phyloP scores from a whole-genome alignment of 2,113 vertebrate species.

The Dicaeum eximium region DNA sequence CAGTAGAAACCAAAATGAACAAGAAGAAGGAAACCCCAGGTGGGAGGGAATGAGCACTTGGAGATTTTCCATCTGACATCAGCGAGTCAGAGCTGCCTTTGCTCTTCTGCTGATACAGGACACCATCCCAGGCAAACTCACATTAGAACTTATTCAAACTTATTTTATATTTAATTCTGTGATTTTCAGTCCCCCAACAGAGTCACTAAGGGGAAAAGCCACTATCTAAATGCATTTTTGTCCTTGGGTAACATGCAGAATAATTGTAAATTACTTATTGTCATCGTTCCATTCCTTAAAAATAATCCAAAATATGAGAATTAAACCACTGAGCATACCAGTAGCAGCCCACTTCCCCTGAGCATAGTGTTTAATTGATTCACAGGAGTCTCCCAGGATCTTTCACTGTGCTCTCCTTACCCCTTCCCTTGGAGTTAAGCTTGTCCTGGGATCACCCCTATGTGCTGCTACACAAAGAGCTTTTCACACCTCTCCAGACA shows the following conservation, averaged over 20 bases:
- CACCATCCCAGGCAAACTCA: neutral
- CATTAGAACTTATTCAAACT: neutral
- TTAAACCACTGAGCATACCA: neutral
- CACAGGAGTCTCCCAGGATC: neutral
- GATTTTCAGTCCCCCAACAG: neutral
- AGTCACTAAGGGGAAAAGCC: neutral
- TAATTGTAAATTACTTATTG: neutral
- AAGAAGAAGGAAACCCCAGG: constrained; percentile 13
- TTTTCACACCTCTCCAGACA: neutral
- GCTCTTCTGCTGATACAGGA: neutral
- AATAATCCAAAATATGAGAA: neutral
- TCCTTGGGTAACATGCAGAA: neutral
- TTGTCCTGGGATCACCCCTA: neutral
- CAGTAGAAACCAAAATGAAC: neutral
- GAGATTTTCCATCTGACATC: constrained; percentile 18
- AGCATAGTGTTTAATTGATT: neutral
- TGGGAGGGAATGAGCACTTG: constrained; percentile 9
- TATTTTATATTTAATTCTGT: neutral
- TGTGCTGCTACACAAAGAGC: neutral
- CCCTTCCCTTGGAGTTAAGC: neutral
- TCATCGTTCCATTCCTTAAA: neutral
- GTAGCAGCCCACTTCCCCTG: neutral
- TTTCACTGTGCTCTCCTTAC: neutral
- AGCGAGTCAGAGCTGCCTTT: neutral
- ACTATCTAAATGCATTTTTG: neutral